phyloP scores from a whole-genome alignment of 2,797 vertebrate genomes.

The Myotis daubentonii region DNA sequence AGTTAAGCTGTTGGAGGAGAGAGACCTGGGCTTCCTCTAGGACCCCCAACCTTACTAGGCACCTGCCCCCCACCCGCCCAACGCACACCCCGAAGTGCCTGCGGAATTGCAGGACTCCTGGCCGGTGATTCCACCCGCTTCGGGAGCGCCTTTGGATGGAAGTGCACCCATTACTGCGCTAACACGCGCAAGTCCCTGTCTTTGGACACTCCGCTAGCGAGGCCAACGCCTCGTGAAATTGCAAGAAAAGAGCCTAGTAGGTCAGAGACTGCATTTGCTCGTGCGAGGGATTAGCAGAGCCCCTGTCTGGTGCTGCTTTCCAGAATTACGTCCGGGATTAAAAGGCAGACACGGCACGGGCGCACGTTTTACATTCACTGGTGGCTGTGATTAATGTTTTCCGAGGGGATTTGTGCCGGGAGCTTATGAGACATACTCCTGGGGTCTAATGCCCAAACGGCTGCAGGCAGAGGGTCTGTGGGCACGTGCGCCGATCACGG shows the following conservation, averaged over 20 bases:
- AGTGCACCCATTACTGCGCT: background rate
- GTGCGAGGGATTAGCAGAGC: conserved; percentile 80
- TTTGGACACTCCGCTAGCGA: conserved; percentile 14
- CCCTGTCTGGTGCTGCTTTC: conserved; percentile 71
- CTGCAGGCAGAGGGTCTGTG: background rate
- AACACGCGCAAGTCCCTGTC: background rate
- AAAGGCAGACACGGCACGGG: conserved; percentile 70
- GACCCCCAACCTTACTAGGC: background rate
- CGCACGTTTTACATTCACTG: conserved; percentile 71
- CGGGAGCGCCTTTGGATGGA: background rate
- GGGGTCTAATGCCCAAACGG: conserved; percentile 41
- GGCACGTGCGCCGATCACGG: background rate
- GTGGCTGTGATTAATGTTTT: conserved; percentile 80
- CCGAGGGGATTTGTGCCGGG: conserved; percentile 73
- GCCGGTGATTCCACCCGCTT: background rate
- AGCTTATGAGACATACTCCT: conserved; percentile 40
- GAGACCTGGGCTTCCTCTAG: background rate
- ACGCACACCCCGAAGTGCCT: accelerated
- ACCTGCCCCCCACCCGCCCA: background rate
- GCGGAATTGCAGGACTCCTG: conserved; percentile 18
- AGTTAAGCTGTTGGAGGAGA: background rate
- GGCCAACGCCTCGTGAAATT: conserved; percentile 46
- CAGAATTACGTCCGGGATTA: conserved; percentile 84
- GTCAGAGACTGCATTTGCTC: conserved; percentile 68
- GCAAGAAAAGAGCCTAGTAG: conserved; percentile 50